phyloP scores from a whole-genome alignment of 2,113 vertebrate species.

The Notarius quadriscutis region DNA sequence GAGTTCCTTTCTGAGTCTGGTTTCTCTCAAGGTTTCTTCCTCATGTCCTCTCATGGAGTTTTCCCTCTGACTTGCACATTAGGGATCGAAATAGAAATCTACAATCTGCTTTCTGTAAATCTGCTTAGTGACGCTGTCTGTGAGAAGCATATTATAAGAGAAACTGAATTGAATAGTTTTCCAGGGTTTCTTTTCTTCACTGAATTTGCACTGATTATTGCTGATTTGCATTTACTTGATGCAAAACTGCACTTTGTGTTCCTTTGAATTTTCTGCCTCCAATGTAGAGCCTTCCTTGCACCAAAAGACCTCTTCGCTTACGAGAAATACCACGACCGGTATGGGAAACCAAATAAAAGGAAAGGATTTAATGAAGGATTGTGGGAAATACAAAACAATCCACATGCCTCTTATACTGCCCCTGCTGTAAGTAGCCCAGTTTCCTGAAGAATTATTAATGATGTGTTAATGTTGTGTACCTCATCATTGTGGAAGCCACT shows the following conservation, averaged over 20 bases:
- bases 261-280: not conserved
- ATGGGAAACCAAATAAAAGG: conserved; percentile 96
- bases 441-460: not conserved
- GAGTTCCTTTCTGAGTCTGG: not conserved
- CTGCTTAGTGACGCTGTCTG: not conserved
- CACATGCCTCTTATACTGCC: conserved; percentile 93
- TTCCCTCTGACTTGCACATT: not conserved
- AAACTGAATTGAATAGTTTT: not conserved
- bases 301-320: conserved; percentile 95
- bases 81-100: not conserved
- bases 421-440: conserved; percentile 81
- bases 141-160: not conserved
- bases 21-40: not conserved
- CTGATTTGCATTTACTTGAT: not conserved
- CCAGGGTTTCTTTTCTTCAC: not conserved
- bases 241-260: not conserved
- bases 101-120: not conserved
- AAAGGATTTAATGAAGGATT: conserved; percentile 98
- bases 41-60: not conserved
- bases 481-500: not conserved
- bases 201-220: not conserved
- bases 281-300: conserved; percentile 88
- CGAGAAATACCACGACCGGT: conserved; percentile 92
- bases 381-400: conserved; percentile 98
- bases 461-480: not conserved